Conservation (phyloP, 1,140 invertebrate species). For the Drosophila murphyi region DNA sequence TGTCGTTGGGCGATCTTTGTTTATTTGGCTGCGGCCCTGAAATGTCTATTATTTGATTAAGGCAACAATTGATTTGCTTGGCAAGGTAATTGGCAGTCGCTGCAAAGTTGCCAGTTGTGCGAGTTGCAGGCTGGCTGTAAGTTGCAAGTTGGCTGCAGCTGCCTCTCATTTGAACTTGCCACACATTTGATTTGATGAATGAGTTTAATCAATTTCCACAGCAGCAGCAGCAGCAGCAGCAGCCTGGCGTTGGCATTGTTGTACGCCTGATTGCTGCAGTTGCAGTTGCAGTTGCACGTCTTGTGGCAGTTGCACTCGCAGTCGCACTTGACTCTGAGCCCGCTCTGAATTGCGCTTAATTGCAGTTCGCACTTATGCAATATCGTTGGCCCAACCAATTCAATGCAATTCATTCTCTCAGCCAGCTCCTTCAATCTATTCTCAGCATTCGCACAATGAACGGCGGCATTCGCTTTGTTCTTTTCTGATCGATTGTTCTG, state of each 20-base stretch:
- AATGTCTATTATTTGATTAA: constrained; percentile 67
- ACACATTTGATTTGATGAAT: constrained; percentile 68
- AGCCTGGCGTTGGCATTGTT: constrained; percentile 10
- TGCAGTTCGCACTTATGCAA: constrained; percentile 61
- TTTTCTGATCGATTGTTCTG: constrained; percentile 65
- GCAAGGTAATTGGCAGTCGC: constrained; percentile 23
- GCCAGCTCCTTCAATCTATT: constrained; percentile 1
- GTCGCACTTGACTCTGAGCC: constrained; percentile 66
- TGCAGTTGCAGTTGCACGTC: constrained; percentile 23
- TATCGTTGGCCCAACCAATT: constrained; percentile 16
- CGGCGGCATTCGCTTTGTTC: constrained; percentile 46
- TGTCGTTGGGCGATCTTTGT: too few species aligned
- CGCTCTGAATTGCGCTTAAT: constrained; percentile 72
- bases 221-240: constrained; percentile 19
- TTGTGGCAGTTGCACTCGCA: constrained; percentile 10
- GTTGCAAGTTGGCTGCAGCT: constrained; percentile 32
- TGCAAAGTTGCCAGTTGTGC: neutral
- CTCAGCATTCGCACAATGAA: constrained; percentile 16
- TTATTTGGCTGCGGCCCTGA: constrained; percentile 53
- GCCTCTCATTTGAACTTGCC: constrained; percentile 57
- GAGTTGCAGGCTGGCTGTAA: neutral
- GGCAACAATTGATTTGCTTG: constrained; percentile 59
- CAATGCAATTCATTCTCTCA: constrained; percentile 52
- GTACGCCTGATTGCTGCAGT: constrained; percentile 29
- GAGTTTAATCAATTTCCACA: constrained; percentile 72